These are phyloP conservation scores for Apis dorsata DNA, from an alignment of 1,140 invertebrate species.

Conservation along the genomic window DNA sequence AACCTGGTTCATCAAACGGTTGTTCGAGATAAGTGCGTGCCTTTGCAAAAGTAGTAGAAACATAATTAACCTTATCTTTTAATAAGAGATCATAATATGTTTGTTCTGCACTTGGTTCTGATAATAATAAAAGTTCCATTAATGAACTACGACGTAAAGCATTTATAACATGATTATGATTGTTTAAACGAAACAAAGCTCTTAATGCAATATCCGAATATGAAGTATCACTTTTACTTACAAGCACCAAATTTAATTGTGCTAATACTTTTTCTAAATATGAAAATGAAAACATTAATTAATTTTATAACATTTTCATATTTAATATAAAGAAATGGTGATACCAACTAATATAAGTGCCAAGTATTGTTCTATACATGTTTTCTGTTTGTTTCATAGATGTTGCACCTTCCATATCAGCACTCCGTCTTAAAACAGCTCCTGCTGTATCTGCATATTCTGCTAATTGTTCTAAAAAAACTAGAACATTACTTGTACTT, in stretches of 20 bases:
- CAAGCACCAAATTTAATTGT: conserved; percentile 90
- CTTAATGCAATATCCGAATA: conserved; percentile 91
- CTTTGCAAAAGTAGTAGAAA: conserved; percentile 75
- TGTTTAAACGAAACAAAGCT: conserved; percentile 94
- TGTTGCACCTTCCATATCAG: conserved; percentile 79
- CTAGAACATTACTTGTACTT: conserved; percentile 94
- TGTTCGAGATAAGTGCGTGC: conserved; percentile 73
- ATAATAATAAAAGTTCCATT: conserved; percentile 88
- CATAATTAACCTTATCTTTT: conserved; percentile 75
- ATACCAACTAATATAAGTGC: conserved; percentile 87
- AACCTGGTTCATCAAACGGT: conserved; percentile 75
- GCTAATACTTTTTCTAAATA: conserved; percentile 90
- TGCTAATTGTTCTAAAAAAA: conserved; percentile 91
- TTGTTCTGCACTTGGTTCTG: conserved; percentile 91
- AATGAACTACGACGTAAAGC: conserved; percentile 91
- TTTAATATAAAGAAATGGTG: background rate
- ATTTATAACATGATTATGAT: conserved; percentile 95
- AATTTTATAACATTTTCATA: conserved; percentile 2
- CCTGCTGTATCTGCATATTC: conserved; percentile 89
- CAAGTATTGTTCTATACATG: conserved; percentile 83
- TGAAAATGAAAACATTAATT: conserved; percentile 35
- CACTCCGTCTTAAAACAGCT: conserved; percentile 81
- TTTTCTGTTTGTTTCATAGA: conserved; percentile 80
- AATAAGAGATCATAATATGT: conserved; percentile 88
- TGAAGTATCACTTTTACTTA: conserved; percentile 90